Evolutionary conservation across 2,797 vertebrate genomes (phyloP).

Genomic region (Apogon hyalosoma): DNA sequence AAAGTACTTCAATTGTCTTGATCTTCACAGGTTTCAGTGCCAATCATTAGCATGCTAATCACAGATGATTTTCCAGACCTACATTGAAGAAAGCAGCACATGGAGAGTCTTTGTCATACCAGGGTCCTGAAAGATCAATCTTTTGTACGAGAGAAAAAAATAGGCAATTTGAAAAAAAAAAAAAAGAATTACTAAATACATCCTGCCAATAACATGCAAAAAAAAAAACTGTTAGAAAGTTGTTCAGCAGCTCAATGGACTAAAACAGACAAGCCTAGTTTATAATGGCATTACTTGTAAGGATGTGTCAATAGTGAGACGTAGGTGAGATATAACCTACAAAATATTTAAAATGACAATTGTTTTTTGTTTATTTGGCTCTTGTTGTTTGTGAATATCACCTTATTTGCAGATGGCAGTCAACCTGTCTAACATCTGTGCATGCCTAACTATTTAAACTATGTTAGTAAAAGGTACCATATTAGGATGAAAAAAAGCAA

Average conservation of each 20-base stretch:
- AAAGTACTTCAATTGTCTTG: conserved; percentile 75
- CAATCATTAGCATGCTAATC: conserved; percentile 80
- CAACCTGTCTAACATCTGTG: too few relatives aligned
- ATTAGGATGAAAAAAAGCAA: too few relatives aligned
- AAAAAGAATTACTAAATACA: conserved; percentile 58
- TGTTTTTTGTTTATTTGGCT: too few relatives aligned
- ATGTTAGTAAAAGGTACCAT: too few relatives aligned
- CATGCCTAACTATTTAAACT: too few relatives aligned
- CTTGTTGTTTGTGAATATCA: too few relatives aligned
- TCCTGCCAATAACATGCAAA: conserved; percentile 48
- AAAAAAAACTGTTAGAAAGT: conserved; percentile 22
- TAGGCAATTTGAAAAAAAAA: conserved; percentile 6
- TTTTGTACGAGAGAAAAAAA: conserved; percentile 41
- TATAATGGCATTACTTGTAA: conserved; percentile 38
- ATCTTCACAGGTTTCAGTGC: conserved; percentile 72
- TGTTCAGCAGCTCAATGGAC: conserved; percentile 61
- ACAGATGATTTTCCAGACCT: conserved; percentile 62
- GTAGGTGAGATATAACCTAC: too few relatives aligned
- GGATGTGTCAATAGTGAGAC: too few relatives aligned
- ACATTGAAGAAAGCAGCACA: conserved; percentile 39
- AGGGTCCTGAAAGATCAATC: conserved; percentile 44
- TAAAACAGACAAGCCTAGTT: conserved; percentile 33
- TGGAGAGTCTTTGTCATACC: conserved; percentile 56
- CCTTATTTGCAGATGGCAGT: too few relatives aligned
- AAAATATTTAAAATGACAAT: too few relatives aligned